Percentiles rank a stretch among this genome's conserved stretches.
Evolutionary conservation across 2,888 invertebrate species (phyloP).

Genomic region (Brachylomia viminalis): DNA sequence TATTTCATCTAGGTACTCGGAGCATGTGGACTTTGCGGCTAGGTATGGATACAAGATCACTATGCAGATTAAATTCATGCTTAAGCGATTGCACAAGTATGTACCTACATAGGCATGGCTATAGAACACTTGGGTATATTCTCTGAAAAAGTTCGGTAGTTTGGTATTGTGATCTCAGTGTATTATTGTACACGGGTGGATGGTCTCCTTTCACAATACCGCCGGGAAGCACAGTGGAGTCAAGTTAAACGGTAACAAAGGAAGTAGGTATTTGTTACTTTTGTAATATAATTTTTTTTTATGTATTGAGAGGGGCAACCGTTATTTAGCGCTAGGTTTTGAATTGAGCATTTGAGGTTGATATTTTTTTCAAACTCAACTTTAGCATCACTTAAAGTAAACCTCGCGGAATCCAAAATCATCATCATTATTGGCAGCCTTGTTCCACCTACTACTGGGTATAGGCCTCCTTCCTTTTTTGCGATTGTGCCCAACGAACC

Average conservation of each 20-base stretch:
- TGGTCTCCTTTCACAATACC: slow-evolving; percentile 11
- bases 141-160: background rate
- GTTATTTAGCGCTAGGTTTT: background rate
- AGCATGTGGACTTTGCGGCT: no score
- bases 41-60: no score
- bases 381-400: no score
- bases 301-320: background rate
- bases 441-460: no score
- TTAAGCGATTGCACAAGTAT: background rate
- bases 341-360: background rate
- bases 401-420: no score
- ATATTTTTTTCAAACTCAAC: background rate
- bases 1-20: no score
- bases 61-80: no score
- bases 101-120: background rate
- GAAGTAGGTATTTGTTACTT: slow-evolving; percentile 4
- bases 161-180: slow-evolving; percentile 29
- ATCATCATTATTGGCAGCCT: no score
- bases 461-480: no score
- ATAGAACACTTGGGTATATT: background rate
- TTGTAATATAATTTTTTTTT: background rate
- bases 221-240: background rate
- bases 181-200: slow-evolving; percentile 30
- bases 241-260: slow-evolving; percentile 28
- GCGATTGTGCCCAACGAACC: no score